A percentile compares a stretch with the other conserved stretches of the same genome.
phyloP scores from a whole-genome alignment of 2,113 vertebrate genomes.

The Elaphurus davidianus region DNA sequence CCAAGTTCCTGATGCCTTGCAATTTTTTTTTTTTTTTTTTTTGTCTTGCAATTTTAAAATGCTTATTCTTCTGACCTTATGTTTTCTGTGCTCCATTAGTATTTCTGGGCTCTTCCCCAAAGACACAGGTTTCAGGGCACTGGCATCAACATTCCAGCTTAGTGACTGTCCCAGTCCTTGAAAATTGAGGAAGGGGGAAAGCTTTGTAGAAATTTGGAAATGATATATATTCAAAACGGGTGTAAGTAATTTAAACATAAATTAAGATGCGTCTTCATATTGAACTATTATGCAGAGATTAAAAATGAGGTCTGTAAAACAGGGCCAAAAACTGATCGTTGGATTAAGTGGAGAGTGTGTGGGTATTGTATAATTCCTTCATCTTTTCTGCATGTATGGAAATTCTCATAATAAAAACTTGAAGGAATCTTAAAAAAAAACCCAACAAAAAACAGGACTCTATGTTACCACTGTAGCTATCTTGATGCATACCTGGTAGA shows the following conservation, averaged over 20 bases:
- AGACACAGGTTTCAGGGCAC: neutral
- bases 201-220: neutral
- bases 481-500: neutral
- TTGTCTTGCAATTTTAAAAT: neutral
- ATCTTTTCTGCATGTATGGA: neutral
- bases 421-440: neutral
- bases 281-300: neutral
- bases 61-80: neutral
- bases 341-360: neutral
- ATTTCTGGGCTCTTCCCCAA: neutral
- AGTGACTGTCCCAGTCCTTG: neutral
- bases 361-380: neutral
- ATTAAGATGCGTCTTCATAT: neutral
- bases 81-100: neutral
- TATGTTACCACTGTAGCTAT: neutral
- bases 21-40: too few relatives aligned
- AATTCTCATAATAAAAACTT: neutral
- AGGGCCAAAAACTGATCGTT: neutral
- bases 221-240: neutral
- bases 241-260: neutral
- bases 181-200: neutral
- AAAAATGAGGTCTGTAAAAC: neutral
- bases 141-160: neutral
- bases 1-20: neutral
- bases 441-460: neutral